phyloP scores from a whole-genome alignment of 2,797 vertebrate species.

The Cynopterus sphinx region DNA sequence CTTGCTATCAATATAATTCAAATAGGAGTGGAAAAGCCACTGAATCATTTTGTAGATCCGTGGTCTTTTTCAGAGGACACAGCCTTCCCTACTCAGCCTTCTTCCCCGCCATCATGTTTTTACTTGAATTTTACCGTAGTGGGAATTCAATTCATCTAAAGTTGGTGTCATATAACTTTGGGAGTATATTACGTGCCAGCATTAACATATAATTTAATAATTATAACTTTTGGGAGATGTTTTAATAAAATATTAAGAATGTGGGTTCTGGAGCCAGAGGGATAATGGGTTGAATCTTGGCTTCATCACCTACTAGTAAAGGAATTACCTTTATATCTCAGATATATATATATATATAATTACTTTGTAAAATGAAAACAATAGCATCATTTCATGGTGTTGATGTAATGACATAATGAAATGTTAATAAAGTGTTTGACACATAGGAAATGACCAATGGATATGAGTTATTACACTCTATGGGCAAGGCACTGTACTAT shows the following conservation, averaged over 20 bases:
- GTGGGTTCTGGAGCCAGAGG: not conserved
- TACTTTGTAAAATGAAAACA: not conserved
- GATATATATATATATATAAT: not conserved
- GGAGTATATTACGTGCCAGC: not conserved
- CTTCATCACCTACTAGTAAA: not conserved
- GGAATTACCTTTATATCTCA: not conserved
- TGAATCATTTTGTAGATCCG: not conserved
- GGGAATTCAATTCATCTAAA: not conserved
- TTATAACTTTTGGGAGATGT: not conserved
- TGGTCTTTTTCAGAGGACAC: not conserved
- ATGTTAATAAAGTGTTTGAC: not conserved
- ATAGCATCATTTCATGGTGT: not conserved
- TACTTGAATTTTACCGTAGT: not conserved
- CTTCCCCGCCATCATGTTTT: not conserved
- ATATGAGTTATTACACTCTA: not conserved
- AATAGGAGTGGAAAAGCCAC: not conserved
- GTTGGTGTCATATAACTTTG: not conserved
- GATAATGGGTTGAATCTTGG: not conserved
- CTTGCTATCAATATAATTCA: not conserved
- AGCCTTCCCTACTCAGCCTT: not conserved
- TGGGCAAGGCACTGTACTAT: not conserved
- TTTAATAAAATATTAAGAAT: not conserved
- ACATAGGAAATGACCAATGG: not conserved
- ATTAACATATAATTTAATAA: not conserved
- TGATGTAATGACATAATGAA: not conserved